These are phyloP conservation scores for Melanotaenia trifasciata DNA, from an alignment of 2,797 vertebrate genomes.

Conservation along the genomic window DNA sequence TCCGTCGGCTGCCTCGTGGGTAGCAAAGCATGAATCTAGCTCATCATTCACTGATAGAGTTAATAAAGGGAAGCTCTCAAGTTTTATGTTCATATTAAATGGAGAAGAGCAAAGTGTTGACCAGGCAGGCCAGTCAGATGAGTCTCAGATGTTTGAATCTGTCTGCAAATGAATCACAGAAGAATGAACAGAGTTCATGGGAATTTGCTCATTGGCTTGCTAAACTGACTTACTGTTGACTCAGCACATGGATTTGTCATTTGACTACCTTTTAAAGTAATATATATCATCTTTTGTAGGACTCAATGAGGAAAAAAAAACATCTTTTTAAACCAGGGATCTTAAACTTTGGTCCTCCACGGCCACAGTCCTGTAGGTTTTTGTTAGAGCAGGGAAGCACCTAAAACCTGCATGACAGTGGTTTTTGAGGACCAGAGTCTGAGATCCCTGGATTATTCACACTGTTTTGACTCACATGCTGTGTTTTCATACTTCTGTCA, in stretches of 20 bases:
- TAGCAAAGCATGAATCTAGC: slow-evolving; percentile 17
- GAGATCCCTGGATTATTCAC: neutral
- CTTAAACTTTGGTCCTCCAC: too few species aligned
- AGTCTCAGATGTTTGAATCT: slow-evolving; percentile 33
- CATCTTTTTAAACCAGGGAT: too few species aligned
- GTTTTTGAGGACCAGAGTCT: too few species aligned
- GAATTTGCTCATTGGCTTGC: neutral
- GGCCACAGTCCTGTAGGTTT: too few species aligned
- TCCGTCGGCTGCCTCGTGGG: slow-evolving; percentile 28
- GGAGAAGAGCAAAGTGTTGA: slow-evolving; percentile 7
- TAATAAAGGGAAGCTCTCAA: slow-evolving; percentile 10
- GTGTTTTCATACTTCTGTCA: slow-evolving; percentile 5
- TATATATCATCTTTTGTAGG: neutral
- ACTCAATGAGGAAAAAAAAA: neutral
- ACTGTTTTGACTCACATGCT: neutral
- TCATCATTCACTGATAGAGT: slow-evolving; percentile 23
- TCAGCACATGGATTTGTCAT: neutral
- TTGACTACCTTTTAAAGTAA: neutral
- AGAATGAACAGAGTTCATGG: neutral
- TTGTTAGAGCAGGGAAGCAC: too few species aligned
- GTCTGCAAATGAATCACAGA: neutral
- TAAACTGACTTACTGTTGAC: neutral
- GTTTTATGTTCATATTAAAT: slow-evolving; percentile 16
- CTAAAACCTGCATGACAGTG: too few species aligned
- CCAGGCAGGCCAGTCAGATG: slow-evolving; percentile 23